Evolutionary conservation across 2,888 invertebrate genomes (phyloP).

Genomic region (Abrostola tripartita): DNA sequence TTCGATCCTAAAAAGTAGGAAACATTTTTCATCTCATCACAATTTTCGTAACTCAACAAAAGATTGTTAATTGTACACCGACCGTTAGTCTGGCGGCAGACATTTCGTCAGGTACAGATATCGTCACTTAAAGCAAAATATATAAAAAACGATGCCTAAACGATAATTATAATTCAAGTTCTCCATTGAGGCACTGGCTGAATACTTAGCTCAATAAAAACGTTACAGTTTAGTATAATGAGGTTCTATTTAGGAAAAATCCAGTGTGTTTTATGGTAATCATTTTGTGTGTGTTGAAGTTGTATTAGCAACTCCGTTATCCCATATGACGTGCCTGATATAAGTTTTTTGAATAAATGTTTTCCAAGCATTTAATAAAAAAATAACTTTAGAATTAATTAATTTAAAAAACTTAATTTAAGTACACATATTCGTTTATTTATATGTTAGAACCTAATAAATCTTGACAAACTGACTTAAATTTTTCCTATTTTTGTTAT

Average conservation of each 20-base stretch:
- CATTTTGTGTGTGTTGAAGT: conserved; percentile 8
- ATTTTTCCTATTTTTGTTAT: too few species aligned
- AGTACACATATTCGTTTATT: too few species aligned
- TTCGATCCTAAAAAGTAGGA: too few species aligned
- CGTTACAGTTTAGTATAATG: conserved; percentile 4
- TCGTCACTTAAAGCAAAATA: conserved; percentile 39
- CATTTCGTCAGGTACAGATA: conserved; percentile 41
- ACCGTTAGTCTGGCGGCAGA: conserved; percentile 11
- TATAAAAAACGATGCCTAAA: conserved; percentile 32
- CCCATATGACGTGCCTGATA: neutral
- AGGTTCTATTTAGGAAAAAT: neutral
- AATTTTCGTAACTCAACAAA: too few species aligned
- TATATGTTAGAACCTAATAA: too few species aligned
- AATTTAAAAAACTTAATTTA: too few species aligned
- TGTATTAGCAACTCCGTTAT: conserved; percentile 7
- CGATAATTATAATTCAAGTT: conserved; percentile 47
- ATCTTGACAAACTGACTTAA: too few species aligned
- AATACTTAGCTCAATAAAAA: conserved; percentile 30
- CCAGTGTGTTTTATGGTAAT: conserved; percentile 5
- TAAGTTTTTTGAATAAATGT: neutral
- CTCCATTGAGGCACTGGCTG: conserved; percentile 37
- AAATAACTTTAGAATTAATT: too few species aligned
- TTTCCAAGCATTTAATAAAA: too few species aligned
- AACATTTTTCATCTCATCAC: too few species aligned
- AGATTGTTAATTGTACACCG: neutral